Base-by-base conservation (phyloP, 2,113 vertebrate genomes). In the Ameiurus melas region DNA sequence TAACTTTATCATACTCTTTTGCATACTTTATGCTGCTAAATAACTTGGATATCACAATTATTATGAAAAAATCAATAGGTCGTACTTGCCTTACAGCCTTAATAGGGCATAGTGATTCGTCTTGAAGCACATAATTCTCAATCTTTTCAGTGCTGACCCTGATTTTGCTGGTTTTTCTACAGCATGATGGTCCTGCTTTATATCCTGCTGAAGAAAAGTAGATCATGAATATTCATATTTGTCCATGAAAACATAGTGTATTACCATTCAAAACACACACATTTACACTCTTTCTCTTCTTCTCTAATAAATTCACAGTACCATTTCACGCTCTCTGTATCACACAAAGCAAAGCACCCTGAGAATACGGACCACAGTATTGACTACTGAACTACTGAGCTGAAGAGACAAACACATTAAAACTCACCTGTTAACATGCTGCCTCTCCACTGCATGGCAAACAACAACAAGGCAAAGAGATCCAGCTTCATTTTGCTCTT, bases 1-100 rank as follows among this genome's bases (percentile, higher is more conserved):
- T 8, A 47, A 47, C 6, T 47, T 3, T n/a, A 0, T 7, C 43
- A 78, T 51, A 78, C 1, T 16, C 22, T n/a, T 43, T 78, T n/a
- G 7, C 43, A 78, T 51, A 51, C 0, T 47, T 5, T 0, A 47
- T 14, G 27, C 10, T 27, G 13, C 20, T 47, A 22, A 75, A 75
- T 7, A 75, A 39, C 2, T 3, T 39, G 19, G 8, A 73, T 3
- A 22, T 70, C 13, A 33, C 53, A 1, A 68, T 4, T 68, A n/a
- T 4, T 30, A 30, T 13, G 27, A 47, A 47, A 7, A 47, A 47
- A 7, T 27, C 2, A 9, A 14, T 60, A 8, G 47, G 5, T 87
- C 3, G 39, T 51, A 85, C 75, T 89, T 87, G 1, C 90, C 57
- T 78, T 43, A 87, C 55, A 62, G 87, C 88, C 58, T 0, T 90